Evolutionary conservation across 92 coral and sea anemone genomes (phyloP).

Genomic region (Umimayanthus kanabou): DNA sequence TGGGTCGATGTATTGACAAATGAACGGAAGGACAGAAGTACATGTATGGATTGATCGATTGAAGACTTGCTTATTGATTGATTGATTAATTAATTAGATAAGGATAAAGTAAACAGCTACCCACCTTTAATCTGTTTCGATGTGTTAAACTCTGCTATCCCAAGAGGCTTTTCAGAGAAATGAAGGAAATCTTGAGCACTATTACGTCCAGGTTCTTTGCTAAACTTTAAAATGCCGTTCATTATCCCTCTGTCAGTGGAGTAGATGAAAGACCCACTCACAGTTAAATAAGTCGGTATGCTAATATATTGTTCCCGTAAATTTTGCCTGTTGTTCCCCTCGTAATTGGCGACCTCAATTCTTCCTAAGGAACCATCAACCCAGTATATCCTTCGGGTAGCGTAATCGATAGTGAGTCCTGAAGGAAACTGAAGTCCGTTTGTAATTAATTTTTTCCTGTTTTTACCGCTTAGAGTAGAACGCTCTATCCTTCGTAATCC

Average conservation of each 20-base stretch:
- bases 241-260: constrained; percentile 42
- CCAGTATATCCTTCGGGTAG: constrained; percentile 20
- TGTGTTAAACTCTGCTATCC: constrained; percentile 31
- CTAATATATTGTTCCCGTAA: not conserved
- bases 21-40: no score
- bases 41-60: no score
- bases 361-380: constrained; percentile 1
- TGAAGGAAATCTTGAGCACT: not conserved
- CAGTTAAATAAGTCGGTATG: constrained; percentile 37
- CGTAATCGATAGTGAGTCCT: constrained; percentile 23
- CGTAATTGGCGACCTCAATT: constrained; percentile 22
- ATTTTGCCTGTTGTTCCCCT: constrained; percentile 7
- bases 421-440: not conserved
- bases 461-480: constrained; percentile 20
- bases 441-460: not conserved
- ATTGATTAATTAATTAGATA: no score
- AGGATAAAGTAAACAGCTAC: not conserved
- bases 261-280: constrained; percentile 32
- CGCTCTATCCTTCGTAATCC: constrained; percentile 18
- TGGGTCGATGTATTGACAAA: no score
- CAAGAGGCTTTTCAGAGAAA: constrained; percentile 31
- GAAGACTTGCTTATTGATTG: no score
- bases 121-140: constrained; percentile 42
- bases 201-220: not conserved
- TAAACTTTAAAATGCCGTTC: not conserved